Percentiles rank a stretch among this genome's conserved stretches.
Conservation (phyloP, 2,113 vertebrate species). For the Antennarius striatus region DNA sequence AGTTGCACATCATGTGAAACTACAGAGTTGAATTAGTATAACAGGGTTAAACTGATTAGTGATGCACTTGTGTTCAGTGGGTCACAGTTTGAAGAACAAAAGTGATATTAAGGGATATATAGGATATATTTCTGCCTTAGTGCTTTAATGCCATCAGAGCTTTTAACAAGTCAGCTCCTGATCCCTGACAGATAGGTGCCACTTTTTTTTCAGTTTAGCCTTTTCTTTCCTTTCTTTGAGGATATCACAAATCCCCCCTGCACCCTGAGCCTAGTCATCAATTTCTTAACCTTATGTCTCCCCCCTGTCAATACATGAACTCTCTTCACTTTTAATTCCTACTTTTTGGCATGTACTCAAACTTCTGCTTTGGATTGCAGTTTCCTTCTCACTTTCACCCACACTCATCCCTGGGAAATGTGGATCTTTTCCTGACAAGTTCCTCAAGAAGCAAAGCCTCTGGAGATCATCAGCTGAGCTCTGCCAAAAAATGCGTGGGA, state of each 20-base stretch:
- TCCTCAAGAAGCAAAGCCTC: constrained; percentile 90
- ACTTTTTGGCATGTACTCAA: constrained; percentile 68
- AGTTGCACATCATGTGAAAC: constrained; percentile 76
- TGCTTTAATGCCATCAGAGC: constrained; percentile 65
- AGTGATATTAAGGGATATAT: constrained; percentile 78
- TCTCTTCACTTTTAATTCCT: constrained; percentile 73
- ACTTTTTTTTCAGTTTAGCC: constrained; percentile 62
- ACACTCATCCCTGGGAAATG: constrained; percentile 92
- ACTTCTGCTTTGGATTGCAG: constrained; percentile 72
- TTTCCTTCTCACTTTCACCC: constrained; percentile 79
- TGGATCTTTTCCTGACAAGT: constrained; percentile 96
- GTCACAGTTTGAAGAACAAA: constrained; percentile 81
- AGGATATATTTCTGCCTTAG: constrained; percentile 62
- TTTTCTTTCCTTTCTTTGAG: constrained; percentile 71
- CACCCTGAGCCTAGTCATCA: constrained; percentile 69
- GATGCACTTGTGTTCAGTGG: constrained; percentile 77
- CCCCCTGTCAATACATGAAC: constrained; percentile 74
- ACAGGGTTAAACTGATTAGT: constrained; percentile 83
- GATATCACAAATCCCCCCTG: constrained; percentile 69
- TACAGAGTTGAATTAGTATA: constrained; percentile 66
- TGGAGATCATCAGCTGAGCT: constrained; percentile 90
- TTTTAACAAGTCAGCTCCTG: constrained; percentile 67
- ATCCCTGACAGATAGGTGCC: constrained; percentile 70
- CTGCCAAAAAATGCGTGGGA: constrained; percentile 99
- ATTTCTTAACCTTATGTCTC: constrained; percentile 71